phyloP scores from a whole-genome alignment of 1,140 invertebrate species.

The Ephestia elutella region DNA sequence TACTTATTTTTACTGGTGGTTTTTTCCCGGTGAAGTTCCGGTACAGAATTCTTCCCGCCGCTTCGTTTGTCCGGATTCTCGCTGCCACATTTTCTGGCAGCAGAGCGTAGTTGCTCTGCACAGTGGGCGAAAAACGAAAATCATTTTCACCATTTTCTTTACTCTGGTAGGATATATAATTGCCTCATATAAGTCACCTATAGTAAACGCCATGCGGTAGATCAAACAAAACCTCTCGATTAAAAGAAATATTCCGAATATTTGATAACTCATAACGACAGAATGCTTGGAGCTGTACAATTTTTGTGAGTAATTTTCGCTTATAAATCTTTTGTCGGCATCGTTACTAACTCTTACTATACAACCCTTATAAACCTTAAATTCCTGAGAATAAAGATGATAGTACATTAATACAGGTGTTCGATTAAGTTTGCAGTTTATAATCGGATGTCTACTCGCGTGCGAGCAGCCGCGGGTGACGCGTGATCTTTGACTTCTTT shows the following conservation, averaged over 20 bases:
- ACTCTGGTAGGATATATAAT: too few relatives aligned
- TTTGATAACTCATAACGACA: background rate
- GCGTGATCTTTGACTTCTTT: slow-evolving; percentile 37
- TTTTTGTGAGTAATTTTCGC: slow-evolving; percentile 38
- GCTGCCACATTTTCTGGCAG: too few relatives aligned
- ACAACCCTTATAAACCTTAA: slow-evolving; percentile 13
- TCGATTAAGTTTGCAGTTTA: slow-evolving; percentile 19
- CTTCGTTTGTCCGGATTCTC: too few relatives aligned
- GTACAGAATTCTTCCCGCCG: too few relatives aligned
- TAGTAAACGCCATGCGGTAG: background rate
- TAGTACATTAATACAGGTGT: slow-evolving; percentile 9
- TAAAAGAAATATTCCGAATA: background rate
- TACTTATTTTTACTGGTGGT: too few relatives aligned
- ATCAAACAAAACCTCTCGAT: background rate
- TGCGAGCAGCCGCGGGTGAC: slow-evolving; percentile 25
- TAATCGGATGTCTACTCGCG: slow-evolving; percentile 31
- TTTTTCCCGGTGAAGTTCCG: too few relatives aligned
- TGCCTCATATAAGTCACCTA: too few relatives aligned
- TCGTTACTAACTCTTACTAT: slow-evolving; percentile 3
- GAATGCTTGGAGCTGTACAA: slow-evolving; percentile 6
- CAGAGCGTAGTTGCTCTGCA: too few relatives aligned
- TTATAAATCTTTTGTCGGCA: slow-evolving; percentile 40
- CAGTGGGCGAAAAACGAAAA: too few relatives aligned
- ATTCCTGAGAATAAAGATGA: slow-evolving; percentile 16
- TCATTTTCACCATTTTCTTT: too few relatives aligned